A percentile compares a stretch with the other conserved stretches of the same genome.
These are phyloP conservation scores for Sarcophaga subvicina DNA, from an alignment of 2,888 invertebrate genomes.

Conservation along the genomic window DNA sequence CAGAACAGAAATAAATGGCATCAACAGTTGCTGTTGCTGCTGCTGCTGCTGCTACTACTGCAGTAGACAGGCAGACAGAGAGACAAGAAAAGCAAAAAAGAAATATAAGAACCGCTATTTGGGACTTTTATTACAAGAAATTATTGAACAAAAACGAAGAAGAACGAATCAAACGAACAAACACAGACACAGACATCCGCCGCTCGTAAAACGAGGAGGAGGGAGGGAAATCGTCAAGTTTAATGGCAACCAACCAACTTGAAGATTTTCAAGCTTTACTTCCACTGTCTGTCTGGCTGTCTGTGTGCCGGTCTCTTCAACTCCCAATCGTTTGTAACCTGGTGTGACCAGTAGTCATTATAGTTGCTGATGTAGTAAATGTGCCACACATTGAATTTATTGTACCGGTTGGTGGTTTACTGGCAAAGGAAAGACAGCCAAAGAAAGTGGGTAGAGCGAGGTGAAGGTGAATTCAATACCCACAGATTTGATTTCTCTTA, in stretches of 20 bases:
- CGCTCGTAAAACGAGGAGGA: background rate
- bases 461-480: constrained; percentile 1
- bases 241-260: background rate
- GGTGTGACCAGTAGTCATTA: constrained; percentile 30
- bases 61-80: background rate
- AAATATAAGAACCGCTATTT: constrained; percentile 63
- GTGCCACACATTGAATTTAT: background rate
- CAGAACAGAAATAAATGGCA: constrained; percentile 18
- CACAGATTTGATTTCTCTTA: constrained; percentile 41
- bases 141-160: constrained; percentile 42
- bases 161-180: constrained; percentile 4
- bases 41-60: constrained; percentile 36
- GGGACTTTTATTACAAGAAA: constrained; percentile 42
- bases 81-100: constrained; percentile 10
- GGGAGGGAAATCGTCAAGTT: background rate
- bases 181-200: background rate
- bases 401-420: background rate
- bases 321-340: constrained; percentile 4
- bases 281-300: background rate
- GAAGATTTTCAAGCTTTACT: background rate
- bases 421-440: background rate
- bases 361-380: background rate
- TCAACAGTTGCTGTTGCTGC: constrained; percentile 22
- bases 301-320: background rate
- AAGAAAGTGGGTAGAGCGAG: background rate